These are phyloP conservation scores for Vollenhovia emeryi DNA, from an alignment of 1,140 invertebrate genomes.

Conservation along the genomic window DNA sequence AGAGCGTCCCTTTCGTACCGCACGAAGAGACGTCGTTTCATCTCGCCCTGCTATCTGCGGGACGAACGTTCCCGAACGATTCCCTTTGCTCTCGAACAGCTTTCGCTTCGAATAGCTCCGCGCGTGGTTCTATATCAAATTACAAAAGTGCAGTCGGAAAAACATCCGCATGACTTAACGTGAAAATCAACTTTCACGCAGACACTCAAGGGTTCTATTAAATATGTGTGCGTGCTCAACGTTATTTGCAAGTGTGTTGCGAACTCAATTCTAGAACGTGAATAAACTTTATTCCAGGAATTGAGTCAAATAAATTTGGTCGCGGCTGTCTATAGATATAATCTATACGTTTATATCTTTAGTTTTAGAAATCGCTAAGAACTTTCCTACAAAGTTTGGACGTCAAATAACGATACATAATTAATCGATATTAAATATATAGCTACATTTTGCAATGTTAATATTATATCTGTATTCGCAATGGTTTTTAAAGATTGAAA, in stretches of 20 bases:
- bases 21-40: constrained; percentile 8
- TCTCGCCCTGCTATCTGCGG: neutral
- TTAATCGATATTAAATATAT: neutral
- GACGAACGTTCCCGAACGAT: neutral
- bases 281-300: neutral
- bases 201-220: neutral
- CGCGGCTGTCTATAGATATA: neutral
- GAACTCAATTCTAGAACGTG: neutral
- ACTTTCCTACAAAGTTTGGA: neutral
- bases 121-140: neutral
- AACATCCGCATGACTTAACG: neutral
- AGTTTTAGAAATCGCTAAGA: neutral
- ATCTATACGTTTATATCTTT: neutral
- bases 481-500: neutral
- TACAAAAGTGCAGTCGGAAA: constrained; percentile 13
- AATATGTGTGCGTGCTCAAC: neutral
- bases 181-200: neutral
- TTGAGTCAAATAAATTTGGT: constrained; percentile 1
- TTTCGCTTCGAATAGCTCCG: neutral
- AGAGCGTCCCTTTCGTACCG: neutral
- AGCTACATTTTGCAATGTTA: neutral
- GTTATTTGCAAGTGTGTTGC: neutral
- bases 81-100: neutral
- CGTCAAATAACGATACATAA: neutral
- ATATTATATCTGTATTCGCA: neutral